Conservation (phyloP, 1,140 invertebrate species). For the Bombus impatiens region DNA sequence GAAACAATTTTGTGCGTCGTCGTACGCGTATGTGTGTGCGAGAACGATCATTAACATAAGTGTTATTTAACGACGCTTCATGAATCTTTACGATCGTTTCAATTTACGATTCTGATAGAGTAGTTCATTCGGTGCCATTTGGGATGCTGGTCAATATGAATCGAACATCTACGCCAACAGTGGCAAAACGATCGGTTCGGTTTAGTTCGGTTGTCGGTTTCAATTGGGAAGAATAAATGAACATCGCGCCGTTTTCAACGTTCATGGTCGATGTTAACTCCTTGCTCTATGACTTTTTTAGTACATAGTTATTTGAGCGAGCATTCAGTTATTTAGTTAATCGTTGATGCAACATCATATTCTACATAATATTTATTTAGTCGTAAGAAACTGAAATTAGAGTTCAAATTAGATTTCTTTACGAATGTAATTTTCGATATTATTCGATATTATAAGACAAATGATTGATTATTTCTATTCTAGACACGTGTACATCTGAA, state of each 20-base stretch:
- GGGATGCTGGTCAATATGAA: neutral
- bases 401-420: neutral
- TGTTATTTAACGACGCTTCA: constrained; percentile 54
- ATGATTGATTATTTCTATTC: neutral
- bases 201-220: no score
- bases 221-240: neutral
- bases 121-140: constrained; percentile 15
- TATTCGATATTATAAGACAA: no score
- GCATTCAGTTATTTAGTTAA: no score
- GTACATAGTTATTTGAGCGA: neutral
- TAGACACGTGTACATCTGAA: neutral
- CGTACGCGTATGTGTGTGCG: neutral
- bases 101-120: constrained; percentile 35
- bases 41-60: constrained; percentile 45
- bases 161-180: neutral
- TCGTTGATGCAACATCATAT: neutral
- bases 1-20: neutral
- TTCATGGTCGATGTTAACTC: neutral
- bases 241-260: neutral
- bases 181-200: neutral
- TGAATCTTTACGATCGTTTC: constrained; percentile 51
- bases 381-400: neutral
- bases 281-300: neutral
- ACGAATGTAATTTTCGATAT: neutral
- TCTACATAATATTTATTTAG: neutral